phyloP scores from a whole-genome alignment of 2,797 vertebrate genomes.

The Emys orbicularis region DNA sequence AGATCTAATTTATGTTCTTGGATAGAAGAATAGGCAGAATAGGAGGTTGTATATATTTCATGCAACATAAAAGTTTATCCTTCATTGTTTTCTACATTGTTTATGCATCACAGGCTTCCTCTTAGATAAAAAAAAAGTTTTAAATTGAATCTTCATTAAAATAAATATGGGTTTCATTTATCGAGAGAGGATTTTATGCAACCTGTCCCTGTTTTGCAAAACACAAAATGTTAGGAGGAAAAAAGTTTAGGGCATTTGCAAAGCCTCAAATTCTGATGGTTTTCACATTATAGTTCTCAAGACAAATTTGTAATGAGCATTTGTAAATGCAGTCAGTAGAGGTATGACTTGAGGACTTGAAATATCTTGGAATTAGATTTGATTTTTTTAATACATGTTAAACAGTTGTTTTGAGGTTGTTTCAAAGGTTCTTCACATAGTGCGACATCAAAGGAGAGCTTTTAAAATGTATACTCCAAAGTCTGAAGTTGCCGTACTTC shows the following conservation, averaged over 20 bases:
- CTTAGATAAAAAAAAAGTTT: neutral
- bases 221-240: neutral
- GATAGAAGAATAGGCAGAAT: neutral
- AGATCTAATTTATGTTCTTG: neutral
- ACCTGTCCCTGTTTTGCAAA: neutral
- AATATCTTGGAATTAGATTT: conserved; percentile 32
- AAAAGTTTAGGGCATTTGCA: fast-evolving
- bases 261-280: neutral
- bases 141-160: neutral
- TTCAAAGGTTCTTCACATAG: conserved; percentile 57
- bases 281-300: neutral
- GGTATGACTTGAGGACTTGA: neutral
- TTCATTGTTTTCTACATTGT: neutral
- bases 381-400: conserved; percentile 38
- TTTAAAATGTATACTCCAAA: conserved; percentile 55
- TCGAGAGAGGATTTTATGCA: neutral
- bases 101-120: neutral
- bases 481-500: conserved; percentile 59
- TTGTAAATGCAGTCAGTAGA: neutral
- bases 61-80: neutral
- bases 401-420: conserved; percentile 52
- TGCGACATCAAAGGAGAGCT: conserved; percentile 57
- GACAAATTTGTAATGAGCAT: neutral
- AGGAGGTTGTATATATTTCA: neutral
- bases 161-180: neutral